Percentiles rank a stretch among this genome's conserved stretches.
Conservation (phyloP, 2,113 vertebrate species). For the Lasiurus cinereus region DNA sequence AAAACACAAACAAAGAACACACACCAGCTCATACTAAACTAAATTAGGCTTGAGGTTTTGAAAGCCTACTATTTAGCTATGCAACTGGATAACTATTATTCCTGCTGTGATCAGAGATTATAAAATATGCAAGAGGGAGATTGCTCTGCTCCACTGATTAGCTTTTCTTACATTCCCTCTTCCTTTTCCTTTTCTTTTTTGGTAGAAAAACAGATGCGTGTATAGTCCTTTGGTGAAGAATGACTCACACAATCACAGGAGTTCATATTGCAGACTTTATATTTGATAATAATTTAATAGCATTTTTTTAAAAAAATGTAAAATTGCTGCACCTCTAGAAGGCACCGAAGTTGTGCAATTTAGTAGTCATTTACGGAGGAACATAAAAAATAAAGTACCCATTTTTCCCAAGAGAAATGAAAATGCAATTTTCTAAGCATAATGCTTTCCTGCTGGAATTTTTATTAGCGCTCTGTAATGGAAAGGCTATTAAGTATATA, state of each 20-base stretch:
- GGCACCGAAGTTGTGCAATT: conserved; percentile 57
- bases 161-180: conserved; percentile 80
- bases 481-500: conserved; percentile 75
- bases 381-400: conserved; percentile 72
- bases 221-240: conserved; percentile 51
- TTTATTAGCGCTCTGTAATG: conserved; percentile 80
- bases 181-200: conserved; percentile 43
- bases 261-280: conserved; percentile 67
- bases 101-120: conserved; percentile 80
- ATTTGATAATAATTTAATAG: conserved; percentile 65
- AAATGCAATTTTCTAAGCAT: conserved; percentile 76
- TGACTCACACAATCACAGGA: conserved; percentile 46
- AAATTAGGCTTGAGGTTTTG: conserved; percentile 71
- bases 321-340: conserved; percentile 11
- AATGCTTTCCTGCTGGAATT: conserved; percentile 72
- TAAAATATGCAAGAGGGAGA: conserved; percentile 74
- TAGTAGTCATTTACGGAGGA: conserved; percentile 68
- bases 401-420: conserved; percentile 78
- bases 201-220: conserved; percentile 65
- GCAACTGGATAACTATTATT: conserved; percentile 63
- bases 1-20: conserved; percentile 64
- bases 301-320: neutral
- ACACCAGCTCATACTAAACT: conserved; percentile 65
- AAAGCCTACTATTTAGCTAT: conserved; percentile 75
- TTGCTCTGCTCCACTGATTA: conserved; percentile 72